Evolutionary conservation across 2,113 vertebrate species (phyloP).

Genomic region (Oophaga pumilio): DNA sequence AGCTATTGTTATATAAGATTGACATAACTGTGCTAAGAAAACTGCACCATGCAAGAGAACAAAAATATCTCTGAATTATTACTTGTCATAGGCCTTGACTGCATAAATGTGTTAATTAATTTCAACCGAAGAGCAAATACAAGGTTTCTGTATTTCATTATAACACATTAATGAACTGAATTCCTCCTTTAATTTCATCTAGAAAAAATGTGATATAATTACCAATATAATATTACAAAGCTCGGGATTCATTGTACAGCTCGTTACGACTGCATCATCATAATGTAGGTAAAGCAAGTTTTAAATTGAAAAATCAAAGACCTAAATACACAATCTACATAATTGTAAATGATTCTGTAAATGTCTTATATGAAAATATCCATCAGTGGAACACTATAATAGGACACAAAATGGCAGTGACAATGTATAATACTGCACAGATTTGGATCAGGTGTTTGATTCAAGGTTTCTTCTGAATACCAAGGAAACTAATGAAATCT

Average conservation of each 20-base stretch:
- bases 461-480: slow-evolving; percentile 9
- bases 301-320: neutral
- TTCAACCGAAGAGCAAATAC: neutral
- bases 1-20: slow-evolving; percentile 46
- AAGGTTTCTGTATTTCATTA: neutral
- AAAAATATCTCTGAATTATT: neutral
- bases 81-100: neutral
- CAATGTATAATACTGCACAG: neutral
- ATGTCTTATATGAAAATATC: neutral
- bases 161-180: neutral
- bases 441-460: slow-evolving; percentile 40
- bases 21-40: neutral
- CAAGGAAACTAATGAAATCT: slow-evolving; percentile 27
- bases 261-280: no score
- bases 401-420: neutral
- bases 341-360: neutral
- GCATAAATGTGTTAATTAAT: neutral
- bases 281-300: neutral
- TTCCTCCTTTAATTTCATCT: neutral
- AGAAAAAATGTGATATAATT: neutral
- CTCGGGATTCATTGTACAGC: neutral
- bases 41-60: neutral
- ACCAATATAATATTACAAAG: neutral
- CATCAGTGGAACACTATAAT: neutral
- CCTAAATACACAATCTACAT: neutral